A percentile compares a stretch with the other conserved stretches of the same genome.
Evolutionary conservation across 2,113 vertebrate species (phyloP).

Genomic region (Hystrix brachyura): DNA sequence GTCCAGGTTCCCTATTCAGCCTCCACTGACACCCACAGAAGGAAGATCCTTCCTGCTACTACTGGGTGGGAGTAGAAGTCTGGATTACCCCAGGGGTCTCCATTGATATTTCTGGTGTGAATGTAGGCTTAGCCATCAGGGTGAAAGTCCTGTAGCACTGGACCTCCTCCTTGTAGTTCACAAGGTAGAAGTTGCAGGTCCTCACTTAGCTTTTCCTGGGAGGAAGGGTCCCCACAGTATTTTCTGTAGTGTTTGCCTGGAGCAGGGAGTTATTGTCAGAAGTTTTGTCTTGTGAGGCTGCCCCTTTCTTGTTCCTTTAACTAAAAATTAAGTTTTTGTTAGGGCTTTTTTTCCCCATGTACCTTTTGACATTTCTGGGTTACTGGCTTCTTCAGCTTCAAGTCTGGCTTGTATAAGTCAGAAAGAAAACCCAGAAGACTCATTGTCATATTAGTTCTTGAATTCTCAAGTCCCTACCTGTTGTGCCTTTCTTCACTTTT

Average conservation of each 20-base stretch:
- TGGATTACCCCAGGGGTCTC: background rate
- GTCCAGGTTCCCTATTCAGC: background rate
- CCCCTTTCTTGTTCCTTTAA: conserved; percentile 34
- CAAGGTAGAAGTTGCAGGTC: background rate
- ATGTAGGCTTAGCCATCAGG: background rate
- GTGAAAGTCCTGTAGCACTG: background rate
- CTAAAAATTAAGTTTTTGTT: conserved; percentile 18
- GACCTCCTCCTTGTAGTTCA: background rate
- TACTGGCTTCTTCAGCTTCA: background rate
- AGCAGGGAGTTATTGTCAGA: background rate
- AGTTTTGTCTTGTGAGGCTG: background rate
- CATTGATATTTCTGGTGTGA: background rate
- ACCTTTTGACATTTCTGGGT: conserved; percentile 28
- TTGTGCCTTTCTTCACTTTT: conserved; percentile 56
- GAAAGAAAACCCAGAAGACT: conserved; percentile 17
- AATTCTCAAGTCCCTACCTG: background rate
- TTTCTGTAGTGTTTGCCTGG: conserved; percentile 6
- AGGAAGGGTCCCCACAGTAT: background rate
- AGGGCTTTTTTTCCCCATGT: background rate
- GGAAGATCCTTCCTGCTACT: background rate
- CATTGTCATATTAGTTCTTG: background rate
- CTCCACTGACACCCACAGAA: background rate
- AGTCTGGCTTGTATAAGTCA: background rate
- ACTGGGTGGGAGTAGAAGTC: background rate
- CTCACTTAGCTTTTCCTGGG: background rate